These are phyloP conservation scores for Sesia apiformis DNA, from an alignment of 2,888 invertebrate species.

Conservation along the genomic window DNA sequence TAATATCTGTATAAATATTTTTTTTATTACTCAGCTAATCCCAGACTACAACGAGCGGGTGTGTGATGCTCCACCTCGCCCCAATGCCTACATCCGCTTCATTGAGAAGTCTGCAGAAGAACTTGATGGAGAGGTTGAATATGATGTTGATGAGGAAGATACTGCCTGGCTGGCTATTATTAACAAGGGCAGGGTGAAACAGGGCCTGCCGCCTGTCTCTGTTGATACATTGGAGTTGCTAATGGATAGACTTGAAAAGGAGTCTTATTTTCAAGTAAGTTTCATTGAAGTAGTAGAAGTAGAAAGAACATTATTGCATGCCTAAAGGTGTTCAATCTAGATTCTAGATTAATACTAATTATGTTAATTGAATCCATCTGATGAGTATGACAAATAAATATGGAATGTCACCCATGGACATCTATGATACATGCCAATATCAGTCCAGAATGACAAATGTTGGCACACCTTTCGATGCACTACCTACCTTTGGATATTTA, in stretches of 20 bases:
- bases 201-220: slow-evolving; percentile 83
- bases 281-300: too few relatives aligned
- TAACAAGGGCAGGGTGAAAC: slow-evolving; percentile 86
- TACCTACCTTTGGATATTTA: too few relatives aligned
- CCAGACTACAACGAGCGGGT: slow-evolving; percentile 83
- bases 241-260: slow-evolving; percentile 98
- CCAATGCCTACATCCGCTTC: slow-evolving; percentile 93
- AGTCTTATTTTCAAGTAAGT: slow-evolving; percentile 91
- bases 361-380: too few relatives aligned
- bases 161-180: slow-evolving; percentile 93
- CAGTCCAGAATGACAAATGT: too few relatives aligned
- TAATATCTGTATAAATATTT: background rate
- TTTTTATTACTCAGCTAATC: slow-evolving; percentile 60
- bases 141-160: slow-evolving; percentile 99
- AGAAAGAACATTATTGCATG: too few relatives aligned
- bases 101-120: slow-evolving; percentile 97
- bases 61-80: slow-evolving; percentile 86
- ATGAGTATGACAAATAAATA: too few relatives aligned
- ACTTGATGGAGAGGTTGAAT: slow-evolving; percentile 94
- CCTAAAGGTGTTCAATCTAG: too few relatives aligned
- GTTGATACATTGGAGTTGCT: slow-evolving; percentile 94
- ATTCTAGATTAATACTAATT: too few relatives aligned
- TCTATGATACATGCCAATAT: too few relatives aligned
- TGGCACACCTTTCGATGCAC: too few relatives aligned
- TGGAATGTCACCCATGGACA: too few relatives aligned